A percentile compares a stretch with the other conserved stretches of the same genome.
phyloP scores from a whole-genome alignment of 2,797 vertebrate genomes.

The Kryptolebias ocellatus region DNA sequence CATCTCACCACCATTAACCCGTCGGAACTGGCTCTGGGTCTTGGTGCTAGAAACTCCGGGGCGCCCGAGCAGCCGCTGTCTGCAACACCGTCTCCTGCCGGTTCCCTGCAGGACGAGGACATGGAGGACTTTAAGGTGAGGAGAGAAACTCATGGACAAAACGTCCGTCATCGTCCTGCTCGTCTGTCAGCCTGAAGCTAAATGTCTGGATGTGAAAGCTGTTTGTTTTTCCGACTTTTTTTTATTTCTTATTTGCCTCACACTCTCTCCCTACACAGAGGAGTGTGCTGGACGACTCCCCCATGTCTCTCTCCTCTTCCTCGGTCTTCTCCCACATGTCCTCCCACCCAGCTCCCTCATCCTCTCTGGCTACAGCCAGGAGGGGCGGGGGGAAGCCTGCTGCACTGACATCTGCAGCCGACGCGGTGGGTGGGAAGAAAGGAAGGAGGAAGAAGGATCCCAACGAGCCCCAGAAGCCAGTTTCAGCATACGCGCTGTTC shows the following conservation, averaged over 20 bases:
- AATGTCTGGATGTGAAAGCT: neutral
- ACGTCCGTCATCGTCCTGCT: neutral
- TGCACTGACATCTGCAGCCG: slow-evolving; percentile 36
- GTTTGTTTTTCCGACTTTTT: neutral
- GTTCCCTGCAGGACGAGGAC: slow-evolving; percentile 89
- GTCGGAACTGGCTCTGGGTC: slow-evolving; percentile 88
- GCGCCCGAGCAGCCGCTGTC: slow-evolving; percentile 86
- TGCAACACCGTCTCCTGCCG: slow-evolving; percentile 86
- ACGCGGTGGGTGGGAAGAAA: slow-evolving; percentile 66
- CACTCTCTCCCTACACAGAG: slow-evolving; percentile 54
- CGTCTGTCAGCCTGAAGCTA: slow-evolving; percentile 15
- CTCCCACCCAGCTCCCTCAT: slow-evolving; percentile 33
- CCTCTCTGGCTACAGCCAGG: slow-evolving; percentile 43
- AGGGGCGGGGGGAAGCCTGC: slow-evolving; percentile 68
- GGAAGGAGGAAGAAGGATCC: slow-evolving; percentile 90
- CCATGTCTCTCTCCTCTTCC: slow-evolving; percentile 75
- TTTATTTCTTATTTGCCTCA: neutral
- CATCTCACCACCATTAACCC: slow-evolving; percentile 91
- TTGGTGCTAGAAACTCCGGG: slow-evolving; percentile 81
- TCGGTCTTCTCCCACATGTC: slow-evolving; percentile 69
- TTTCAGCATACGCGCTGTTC: slow-evolving; percentile 93
- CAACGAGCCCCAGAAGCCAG: slow-evolving; percentile 92
- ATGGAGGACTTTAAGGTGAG: slow-evolving; percentile 90
- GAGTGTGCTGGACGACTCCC: slow-evolving; percentile 81
- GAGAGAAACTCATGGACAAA: neutral